A percentile compares a stretch with the other conserved stretches of the same genome.
These are phyloP conservation scores for Nerophis lumbriciformis DNA, from an alignment of 2,113 vertebrate species.

Conservation along the genomic window DNA sequence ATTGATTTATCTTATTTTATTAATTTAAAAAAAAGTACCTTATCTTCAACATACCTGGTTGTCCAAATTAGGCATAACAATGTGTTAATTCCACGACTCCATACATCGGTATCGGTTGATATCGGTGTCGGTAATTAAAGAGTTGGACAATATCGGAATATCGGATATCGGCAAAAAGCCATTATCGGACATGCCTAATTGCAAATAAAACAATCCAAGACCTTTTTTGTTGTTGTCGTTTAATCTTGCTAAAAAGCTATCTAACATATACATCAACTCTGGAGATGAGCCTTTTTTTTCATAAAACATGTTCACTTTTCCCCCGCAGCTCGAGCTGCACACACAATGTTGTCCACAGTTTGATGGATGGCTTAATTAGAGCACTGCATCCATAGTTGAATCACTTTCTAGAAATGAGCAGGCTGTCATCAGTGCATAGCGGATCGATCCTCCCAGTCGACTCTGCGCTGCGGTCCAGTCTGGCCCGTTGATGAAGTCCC, in stretches of 20 bases:
- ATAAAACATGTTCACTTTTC: slow-evolving; percentile 29
- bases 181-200: no score
- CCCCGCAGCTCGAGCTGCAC: slow-evolving; percentile 16
- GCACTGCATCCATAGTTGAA: slow-evolving; percentile 40
- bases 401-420: slow-evolving; percentile 49
- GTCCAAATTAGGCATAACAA: no score
- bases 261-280: slow-evolving; percentile 24
- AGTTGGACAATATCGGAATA: no score
- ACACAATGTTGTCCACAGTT: slow-evolving; percentile 38
- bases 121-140: no score
- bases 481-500: slow-evolving; percentile 49
- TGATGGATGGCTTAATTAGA: slow-evolving; percentile 65
- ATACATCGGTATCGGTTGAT: no score
- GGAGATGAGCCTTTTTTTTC: slow-evolving; percentile 28
- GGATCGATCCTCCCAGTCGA: slow-evolving; percentile 50
- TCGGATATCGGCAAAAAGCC: no score
- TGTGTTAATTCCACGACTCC: no score
- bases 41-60: no score
- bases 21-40: no score
- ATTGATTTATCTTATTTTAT: no score
- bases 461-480: slow-evolving; percentile 33
- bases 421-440: slow-evolving; percentile 44
- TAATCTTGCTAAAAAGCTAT: slow-evolving; percentile 13
- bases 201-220: slow-evolving; percentile 12
- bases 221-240: slow-evolving; percentile 10